These are phyloP conservation scores for Meloe dianella DNA, from an alignment of 2,888 invertebrate genomes.

Conservation along the genomic window DNA sequence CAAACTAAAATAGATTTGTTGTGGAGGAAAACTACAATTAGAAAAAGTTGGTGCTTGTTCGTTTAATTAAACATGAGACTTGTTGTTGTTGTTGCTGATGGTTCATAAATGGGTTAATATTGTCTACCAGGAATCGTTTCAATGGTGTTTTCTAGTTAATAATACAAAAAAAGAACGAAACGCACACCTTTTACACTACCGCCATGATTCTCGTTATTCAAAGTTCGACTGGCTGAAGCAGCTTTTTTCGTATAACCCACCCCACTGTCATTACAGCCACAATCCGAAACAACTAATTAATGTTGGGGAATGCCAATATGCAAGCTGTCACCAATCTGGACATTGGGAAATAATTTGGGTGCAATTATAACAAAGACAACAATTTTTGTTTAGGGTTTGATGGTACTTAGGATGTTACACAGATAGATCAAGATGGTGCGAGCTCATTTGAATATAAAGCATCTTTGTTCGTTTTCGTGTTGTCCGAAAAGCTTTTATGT, in stretches of 20 bases:
- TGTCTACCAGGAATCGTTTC: conserved; percentile 25
- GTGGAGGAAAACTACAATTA: too few relatives aligned
- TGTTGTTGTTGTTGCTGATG: conserved; percentile 5
- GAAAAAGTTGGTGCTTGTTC: background rate
- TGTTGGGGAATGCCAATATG: conserved; percentile 29
- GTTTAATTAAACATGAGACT: background rate
- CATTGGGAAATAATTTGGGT: background rate
- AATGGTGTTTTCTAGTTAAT: conserved; percentile 1
- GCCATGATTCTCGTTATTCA: conserved; percentile 40
- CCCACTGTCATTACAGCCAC: conserved; percentile 33
- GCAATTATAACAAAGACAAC: background rate
- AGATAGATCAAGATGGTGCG: background rate
- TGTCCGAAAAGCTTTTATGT: background rate
- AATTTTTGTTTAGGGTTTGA: background rate
- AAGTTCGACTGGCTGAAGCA: conserved; percentile 20
- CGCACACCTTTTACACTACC: conserved; percentile 14
- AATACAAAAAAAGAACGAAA: conserved; percentile 9
- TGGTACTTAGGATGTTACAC: background rate
- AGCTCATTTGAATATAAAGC: conserved; percentile 10
- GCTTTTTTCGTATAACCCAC: background rate
- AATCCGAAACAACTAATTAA: conserved; percentile 41
- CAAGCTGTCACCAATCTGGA: background rate
- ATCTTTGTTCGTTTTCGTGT: background rate
- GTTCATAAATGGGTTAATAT: conserved; percentile 22
- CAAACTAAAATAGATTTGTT: too few relatives aligned